Percentiles rank a stretch among this genome's conserved stretches.
Conservation (phyloP, 2,888 invertebrate species). For the Eupithecia dodoneata region DNA sequence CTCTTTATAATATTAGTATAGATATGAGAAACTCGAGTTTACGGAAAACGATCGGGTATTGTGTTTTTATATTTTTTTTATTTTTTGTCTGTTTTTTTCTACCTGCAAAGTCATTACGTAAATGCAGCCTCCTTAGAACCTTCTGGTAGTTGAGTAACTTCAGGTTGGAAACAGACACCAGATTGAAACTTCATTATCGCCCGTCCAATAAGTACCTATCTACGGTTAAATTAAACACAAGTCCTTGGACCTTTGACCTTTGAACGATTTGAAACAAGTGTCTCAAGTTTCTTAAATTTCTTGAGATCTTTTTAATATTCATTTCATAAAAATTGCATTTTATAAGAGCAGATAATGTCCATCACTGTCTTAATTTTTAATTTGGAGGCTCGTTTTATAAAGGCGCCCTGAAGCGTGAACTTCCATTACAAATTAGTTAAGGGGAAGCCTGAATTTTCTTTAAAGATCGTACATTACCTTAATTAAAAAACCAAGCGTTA, state of each 20-base stretch:
- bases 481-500: not conserved
- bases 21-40: too few relatives aligned
- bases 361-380: conserved; percentile 53
- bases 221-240: conserved; percentile 12
- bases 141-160: too few relatives aligned
- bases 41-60: too few relatives aligned
- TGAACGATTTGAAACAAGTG: conserved; percentile 18
- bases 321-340: conserved; percentile 23
- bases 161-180: too few relatives aligned
- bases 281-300: conserved; percentile 15
- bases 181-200: too few relatives aligned
- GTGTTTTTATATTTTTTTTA: too few relatives aligned
- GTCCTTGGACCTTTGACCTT: conserved; percentile 20
- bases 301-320: conserved; percentile 12
- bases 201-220: not conserved
- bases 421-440: conserved; percentile 54
- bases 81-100: too few relatives aligned
- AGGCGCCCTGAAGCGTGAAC: conserved; percentile 52
- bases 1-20: too few relatives aligned
- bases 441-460: not conserved
- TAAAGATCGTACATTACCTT: not conserved
- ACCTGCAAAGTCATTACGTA: too few relatives aligned
- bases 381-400: conserved; percentile 59
- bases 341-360: conserved; percentile 40
- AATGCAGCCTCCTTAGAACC: too few relatives aligned